Evolutionary conservation across 1,140 invertebrate genomes (phyloP).

Genomic region (Trinorchestia longiramus): DNA sequence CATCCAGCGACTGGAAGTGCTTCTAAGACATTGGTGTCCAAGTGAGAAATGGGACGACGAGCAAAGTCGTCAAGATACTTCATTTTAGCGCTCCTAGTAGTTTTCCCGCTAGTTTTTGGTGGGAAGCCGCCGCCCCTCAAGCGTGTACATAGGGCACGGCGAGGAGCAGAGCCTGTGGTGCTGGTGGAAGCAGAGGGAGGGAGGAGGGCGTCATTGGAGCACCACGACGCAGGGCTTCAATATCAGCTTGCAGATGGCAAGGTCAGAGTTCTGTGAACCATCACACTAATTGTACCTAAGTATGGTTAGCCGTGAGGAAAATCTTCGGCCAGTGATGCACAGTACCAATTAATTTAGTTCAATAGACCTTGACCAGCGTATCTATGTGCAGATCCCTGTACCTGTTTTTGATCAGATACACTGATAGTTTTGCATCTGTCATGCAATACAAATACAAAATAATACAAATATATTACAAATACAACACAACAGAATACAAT

Average conservation of each 20-base stretch:
- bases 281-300: not conserved
- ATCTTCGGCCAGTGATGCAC: not conserved
- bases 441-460: too few relatives aligned
- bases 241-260: conserved; percentile 13
- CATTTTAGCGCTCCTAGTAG: not conserved
- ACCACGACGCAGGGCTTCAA: conserved; percentile 7
- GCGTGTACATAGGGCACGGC: conserved; percentile 6
- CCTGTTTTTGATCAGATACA: too few relatives aligned
- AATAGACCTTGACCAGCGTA: not conserved
- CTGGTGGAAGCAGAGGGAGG: conserved; percentile 23
- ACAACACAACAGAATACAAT: too few relatives aligned
- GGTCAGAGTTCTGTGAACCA: not conserved
- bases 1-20: not conserved
- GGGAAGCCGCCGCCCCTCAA: not conserved
- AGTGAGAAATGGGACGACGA: not conserved
- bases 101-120: conserved; percentile 19
- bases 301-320: not conserved
- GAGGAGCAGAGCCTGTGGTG: not conserved
- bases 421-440: too few relatives aligned
- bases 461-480: too few relatives aligned
- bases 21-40: not conserved
- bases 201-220: not conserved
- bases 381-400: too few relatives aligned
- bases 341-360: not conserved
- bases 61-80: not conserved